A percentile compares a stretch with the other conserved stretches of the same genome.
These are phyloP conservation scores for Zelleria hepariella DNA, from an alignment of 2,888 invertebrate species.

Conservation along the genomic window DNA sequence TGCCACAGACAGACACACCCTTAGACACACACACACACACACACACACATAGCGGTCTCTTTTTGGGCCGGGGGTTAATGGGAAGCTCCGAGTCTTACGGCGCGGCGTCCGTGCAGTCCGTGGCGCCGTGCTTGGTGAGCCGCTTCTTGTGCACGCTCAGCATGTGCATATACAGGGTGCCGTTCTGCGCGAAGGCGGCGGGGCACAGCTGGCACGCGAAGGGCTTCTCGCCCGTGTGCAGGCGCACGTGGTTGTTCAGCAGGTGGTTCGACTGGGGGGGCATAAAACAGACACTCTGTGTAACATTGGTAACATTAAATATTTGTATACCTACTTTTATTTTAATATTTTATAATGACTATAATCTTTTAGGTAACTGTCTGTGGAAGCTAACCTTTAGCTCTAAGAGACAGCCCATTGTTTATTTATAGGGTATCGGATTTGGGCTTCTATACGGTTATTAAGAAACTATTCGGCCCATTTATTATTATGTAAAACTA, in stretches of 20 bases:
- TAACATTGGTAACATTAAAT: too few relatives aligned
- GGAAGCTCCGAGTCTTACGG: background rate
- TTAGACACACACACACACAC: background rate
- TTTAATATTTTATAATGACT: background rate
- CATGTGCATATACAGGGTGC: conserved; percentile 50
- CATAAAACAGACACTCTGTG: background rate
- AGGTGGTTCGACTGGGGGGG: conserved; percentile 37
- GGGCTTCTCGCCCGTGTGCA: conserved; percentile 46
- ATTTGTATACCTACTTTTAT: too few relatives aligned
- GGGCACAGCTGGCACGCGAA: conserved; percentile 33
- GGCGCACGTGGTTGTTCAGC: conserved; percentile 42
- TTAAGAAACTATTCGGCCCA: too few relatives aligned
- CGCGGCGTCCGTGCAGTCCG: background rate
- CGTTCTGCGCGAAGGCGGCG: conserved; percentile 43
- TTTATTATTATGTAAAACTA: too few relatives aligned
- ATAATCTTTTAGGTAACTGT: background rate
- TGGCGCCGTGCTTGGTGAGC: background rate
- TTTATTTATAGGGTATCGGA: too few relatives aligned
- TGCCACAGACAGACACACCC: background rate
- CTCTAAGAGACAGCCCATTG: background rate
- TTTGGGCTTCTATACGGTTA: too few relatives aligned
- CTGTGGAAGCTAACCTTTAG: background rate
- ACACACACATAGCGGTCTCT: background rate
- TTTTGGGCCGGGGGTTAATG: too few relatives aligned
- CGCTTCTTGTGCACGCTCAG: conserved; percentile 30